Evolutionary conservation across 2,113 vertebrate species (phyloP).

Genomic region (Lates calcarifer): DNA sequence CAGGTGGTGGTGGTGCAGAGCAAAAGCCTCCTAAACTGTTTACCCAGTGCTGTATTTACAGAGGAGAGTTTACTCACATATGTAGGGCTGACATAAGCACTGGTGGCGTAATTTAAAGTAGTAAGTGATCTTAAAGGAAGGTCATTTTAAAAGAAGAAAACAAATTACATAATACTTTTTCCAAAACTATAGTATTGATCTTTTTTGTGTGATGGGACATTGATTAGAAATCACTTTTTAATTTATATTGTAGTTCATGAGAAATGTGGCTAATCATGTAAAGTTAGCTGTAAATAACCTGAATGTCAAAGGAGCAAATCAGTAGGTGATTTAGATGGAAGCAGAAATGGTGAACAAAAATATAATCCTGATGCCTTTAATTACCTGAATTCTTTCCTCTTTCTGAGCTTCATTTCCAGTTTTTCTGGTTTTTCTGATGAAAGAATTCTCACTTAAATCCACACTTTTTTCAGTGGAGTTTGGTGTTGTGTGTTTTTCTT

Average conservation of each 20-base stretch:
- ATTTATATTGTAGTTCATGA: not conserved
- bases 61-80: conserved; percentile 46
- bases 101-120: conserved; percentile 19
- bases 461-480: not conserved
- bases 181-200: not conserved
- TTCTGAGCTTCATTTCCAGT: not conserved
- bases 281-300: not conserved
- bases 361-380: not conserved
- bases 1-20: conserved; percentile 61
- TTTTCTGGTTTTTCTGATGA: not conserved
- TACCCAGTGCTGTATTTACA: conserved; percentile 65
- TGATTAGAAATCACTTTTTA: conserved; percentile 3
- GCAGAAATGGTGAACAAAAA: not conserved
- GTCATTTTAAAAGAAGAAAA: conserved; percentile 13
- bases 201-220: not conserved
- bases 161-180: not conserved
- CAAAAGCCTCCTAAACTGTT: conserved; percentile 58
- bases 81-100: conserved; percentile 35
- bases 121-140: not conserved
- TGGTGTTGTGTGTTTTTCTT: not conserved
- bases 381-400: not conserved
- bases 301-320: not conserved
- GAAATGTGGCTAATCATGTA: conserved; percentile 2
- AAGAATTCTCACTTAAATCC: not conserved
- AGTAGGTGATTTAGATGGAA: not conserved